Base-by-base conservation (phyloP, 2,113 vertebrate genomes). In the Jaculus jaculus region DNA sequence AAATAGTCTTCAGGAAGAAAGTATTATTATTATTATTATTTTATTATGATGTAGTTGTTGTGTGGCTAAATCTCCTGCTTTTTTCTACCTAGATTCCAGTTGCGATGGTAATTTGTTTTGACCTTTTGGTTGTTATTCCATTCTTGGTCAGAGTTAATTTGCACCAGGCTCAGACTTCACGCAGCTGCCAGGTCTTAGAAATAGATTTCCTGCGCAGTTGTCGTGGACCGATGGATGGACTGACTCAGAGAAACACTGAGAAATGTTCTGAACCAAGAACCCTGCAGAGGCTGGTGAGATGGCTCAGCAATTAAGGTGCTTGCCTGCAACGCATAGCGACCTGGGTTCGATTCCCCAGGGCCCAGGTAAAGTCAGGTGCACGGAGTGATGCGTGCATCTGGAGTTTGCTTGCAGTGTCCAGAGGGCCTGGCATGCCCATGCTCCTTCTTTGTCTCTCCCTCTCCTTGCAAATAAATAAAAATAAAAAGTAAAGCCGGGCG, bases 71-170 rank as follows among this genome's bases (percentile, higher is more conserved):
- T 21, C 5, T 23, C 23, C 23, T n/a, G 42, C 68, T 65, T 47
- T 63, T 42, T 54, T 73, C 68, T 42, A 34, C 85, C 51, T 7
- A 23, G 75, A 37, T 32, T 24, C 77, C 74, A 21, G 34, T 69
- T 42, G 3, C 7, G 37, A 58, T 75, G 24, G 42, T 32, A 34
- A 75, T 92, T 89, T 78, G 61, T 92, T 91, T 66, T 89, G 89
- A 92, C 93, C 80, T 87, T 77, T 84, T 30, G 26, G 69, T 26
- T 65, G 24, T 65, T 77, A 61, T 51, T 84, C 81, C 65, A 51
- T 91, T 90, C 84, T 94, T 18, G 58, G 91, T 93, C 63, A n/a
- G 15, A 94, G 87, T 91, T 80, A 54, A 39, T 85, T 95, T 90
- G 78, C 75, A 60, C 81, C 63, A 69, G 34, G 60, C 13, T 10